phyloP scores from a whole-genome alignment of 2,113 vertebrate genomes.

The Entelurus aequoreus region DNA sequence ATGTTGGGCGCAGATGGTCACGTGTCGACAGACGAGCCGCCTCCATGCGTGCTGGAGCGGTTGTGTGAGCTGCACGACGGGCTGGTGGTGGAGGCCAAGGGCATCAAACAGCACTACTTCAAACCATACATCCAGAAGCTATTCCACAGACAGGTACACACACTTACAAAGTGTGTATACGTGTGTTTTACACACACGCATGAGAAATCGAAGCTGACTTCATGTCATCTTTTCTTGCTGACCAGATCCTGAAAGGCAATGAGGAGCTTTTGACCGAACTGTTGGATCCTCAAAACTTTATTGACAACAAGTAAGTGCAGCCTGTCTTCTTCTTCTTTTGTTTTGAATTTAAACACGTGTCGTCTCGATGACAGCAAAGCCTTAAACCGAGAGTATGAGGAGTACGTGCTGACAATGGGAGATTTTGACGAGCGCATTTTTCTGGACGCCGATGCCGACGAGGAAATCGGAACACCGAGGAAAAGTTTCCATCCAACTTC shows the following conservation, averaged over 20 bases:
- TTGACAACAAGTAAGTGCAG: conserved; percentile 87
- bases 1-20: conserved; percentile 41
- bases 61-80: conserved; percentile 92
- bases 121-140: conserved; percentile 91
- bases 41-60: conserved; percentile 82
- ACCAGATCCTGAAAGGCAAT: conserved; percentile 88
- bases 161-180: neutral
- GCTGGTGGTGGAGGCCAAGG: conserved; percentile 90
- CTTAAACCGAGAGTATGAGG: conserved; percentile 92
- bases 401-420: conserved; percentile 91
- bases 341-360: neutral
- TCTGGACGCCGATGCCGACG: conserved; percentile 90
- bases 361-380: conserved; percentile 77
- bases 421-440: conserved; percentile 97
- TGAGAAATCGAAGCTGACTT: neutral
- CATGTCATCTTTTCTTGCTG: neutral
- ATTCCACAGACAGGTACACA: conserved; percentile 81
- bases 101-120: conserved; percentile 98
- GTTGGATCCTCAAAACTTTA: conserved; percentile 79
- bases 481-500: conserved; percentile 70
- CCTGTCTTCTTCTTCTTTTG: neutral
- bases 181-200: fast-evolving
- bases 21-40: conserved; percentile 57
- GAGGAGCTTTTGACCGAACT: conserved; percentile 80
- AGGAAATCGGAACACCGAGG: conserved; percentile 91